Evolutionary conservation across 2,888 invertebrate genomes (phyloP).

Genomic region (Eucriotettix oculatus): DNA sequence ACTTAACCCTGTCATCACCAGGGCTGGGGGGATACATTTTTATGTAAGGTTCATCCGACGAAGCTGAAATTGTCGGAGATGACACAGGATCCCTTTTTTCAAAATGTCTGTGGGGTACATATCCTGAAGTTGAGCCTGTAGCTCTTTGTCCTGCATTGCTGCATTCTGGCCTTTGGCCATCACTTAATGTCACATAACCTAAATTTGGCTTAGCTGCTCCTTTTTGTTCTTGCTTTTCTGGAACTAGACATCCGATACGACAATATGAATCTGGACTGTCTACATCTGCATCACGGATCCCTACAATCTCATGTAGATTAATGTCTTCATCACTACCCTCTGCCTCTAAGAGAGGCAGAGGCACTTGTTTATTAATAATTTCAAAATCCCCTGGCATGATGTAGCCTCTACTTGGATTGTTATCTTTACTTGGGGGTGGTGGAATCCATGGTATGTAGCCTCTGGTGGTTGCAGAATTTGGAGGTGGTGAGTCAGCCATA

Average conservation of each 20-base stretch:
- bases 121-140: slow-evolving; percentile 13
- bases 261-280: slow-evolving; percentile 4
- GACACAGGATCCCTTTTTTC: slow-evolving; percentile 13
- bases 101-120: slow-evolving; percentile 22
- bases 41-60: slow-evolving; percentile 3
- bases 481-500: background rate
- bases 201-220: slow-evolving; percentile 5
- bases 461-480: background rate
- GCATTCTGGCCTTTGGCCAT: slow-evolving; percentile 6
- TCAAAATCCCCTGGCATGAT: slow-evolving; percentile 5
- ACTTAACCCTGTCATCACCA: background rate
- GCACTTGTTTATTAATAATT: background rate
- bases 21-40: slow-evolving; percentile 7
- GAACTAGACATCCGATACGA: slow-evolving; percentile 2
- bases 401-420: slow-evolving; percentile 2
- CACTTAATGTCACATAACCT: slow-evolving; percentile 20
- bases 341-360: background rate
- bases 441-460: slow-evolving; percentile 2
- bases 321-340: background rate
- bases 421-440: background rate
- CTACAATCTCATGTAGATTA: background rate
- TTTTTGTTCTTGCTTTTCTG: background rate
- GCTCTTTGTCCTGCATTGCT: background rate
- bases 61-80: background rate
- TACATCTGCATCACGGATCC: background rate